Evolutionary conservation across 2,113 vertebrate genomes (phyloP).

Genomic region (Pithys albifrons): DNA sequence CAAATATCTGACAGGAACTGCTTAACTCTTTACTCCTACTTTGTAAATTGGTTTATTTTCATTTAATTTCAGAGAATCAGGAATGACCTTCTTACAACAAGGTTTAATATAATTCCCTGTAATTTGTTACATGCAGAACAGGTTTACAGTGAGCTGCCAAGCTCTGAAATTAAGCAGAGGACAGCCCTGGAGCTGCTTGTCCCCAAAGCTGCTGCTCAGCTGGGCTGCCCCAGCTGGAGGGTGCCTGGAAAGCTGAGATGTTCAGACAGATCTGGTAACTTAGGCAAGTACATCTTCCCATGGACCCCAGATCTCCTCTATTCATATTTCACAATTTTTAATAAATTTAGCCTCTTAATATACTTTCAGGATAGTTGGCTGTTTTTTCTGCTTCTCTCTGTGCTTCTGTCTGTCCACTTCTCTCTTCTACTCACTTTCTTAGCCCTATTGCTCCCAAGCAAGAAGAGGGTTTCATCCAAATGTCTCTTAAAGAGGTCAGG

Average conservation of each 20-base stretch:
- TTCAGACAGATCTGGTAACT: not conserved
- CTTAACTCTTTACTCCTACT: not conserved
- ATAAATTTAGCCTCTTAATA: not conserved
- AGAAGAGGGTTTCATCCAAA: not conserved
- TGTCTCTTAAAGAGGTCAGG: not conserved
- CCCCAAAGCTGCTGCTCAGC: not conserved
- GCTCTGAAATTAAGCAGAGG: not conserved
- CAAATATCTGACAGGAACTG: not conserved
- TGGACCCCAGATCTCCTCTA: accelerated
- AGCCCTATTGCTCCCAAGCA: not conserved
- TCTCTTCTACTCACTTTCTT: not conserved
- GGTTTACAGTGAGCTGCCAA: not conserved
- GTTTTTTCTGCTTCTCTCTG: not conserved
- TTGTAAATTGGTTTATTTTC: not conserved
- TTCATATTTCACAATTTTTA: not conserved
- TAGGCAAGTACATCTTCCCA: not conserved
- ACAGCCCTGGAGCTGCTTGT: not conserved
- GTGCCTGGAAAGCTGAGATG: not conserved
- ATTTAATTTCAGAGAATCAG: not conserved
- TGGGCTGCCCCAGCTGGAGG: not conserved
- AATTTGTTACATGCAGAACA: not conserved
- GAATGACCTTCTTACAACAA: not conserved
- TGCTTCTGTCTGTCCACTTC: not conserved
- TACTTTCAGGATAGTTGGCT: not conserved
- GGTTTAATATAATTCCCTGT: not conserved